A percentile compares a stretch with the other conserved stretches of the same genome.
phyloP scores from a whole-genome alignment of 2,888 invertebrate species.

The Callimorpha dominula region DNA sequence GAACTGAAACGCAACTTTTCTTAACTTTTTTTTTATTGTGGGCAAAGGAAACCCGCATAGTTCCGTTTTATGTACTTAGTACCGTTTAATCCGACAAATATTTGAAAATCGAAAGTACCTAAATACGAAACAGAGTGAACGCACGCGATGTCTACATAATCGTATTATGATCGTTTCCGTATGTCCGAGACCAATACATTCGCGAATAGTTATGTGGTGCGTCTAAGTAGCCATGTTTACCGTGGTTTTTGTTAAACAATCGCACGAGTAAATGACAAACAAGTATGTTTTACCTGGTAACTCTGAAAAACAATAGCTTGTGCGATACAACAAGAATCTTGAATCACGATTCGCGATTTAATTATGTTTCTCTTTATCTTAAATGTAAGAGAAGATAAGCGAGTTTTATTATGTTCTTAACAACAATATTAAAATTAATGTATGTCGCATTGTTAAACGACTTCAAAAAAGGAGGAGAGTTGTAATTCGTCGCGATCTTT shows the following conservation, averaged over 20 bases:
- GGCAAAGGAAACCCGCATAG: background rate
- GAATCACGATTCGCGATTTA: background rate
- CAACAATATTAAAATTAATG: too few species aligned
- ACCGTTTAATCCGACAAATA: background rate
- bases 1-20: background rate
- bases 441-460: too few species aligned
- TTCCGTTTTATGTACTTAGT: background rate
- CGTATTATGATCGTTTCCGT: conserved; percentile 18
- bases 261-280: conserved; percentile 10
- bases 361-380: background rate
- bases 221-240: conserved; percentile 10
- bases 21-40: background rate
- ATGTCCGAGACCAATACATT: conserved; percentile 2
- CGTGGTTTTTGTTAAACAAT: conserved; percentile 15
- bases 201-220: background rate
- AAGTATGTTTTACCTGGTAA: conserved; percentile 1
- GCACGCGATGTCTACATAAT: conserved; percentile 38
- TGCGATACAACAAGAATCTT: background rate
- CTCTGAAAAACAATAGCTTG: conserved; percentile 1
- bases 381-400: too few species aligned
- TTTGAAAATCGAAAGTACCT: conserved; percentile 8
- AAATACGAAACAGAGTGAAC: conserved; percentile 7
- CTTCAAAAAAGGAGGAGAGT: too few species aligned
- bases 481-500: too few species aligned
- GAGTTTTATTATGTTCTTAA: too few species aligned